Conservation (phyloP, 2,797 vertebrate genomes). For the Paguma larvata region DNA sequence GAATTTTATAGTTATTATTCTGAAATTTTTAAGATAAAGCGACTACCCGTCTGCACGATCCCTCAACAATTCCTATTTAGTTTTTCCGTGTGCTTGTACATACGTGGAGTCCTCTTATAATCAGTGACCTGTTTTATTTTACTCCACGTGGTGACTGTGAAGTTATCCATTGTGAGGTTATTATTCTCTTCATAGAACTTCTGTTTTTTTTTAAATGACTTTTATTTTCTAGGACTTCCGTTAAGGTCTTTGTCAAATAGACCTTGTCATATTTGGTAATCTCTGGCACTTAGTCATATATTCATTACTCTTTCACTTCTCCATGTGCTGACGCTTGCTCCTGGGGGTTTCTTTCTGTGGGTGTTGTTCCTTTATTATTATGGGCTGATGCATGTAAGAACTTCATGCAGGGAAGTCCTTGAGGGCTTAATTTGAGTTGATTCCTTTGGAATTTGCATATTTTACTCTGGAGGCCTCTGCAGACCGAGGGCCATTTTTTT, state of each 20-base stretch:
- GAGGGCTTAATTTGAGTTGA: not conserved
- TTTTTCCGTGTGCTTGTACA: slow-evolving; percentile 17
- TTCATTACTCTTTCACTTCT: not conserved
- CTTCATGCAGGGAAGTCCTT: not conserved
- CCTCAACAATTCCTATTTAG: not conserved
- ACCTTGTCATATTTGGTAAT: not conserved
- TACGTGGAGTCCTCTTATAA: not conserved
- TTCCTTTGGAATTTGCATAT: not conserved
- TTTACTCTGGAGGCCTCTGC: not conserved
- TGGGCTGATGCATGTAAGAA: not conserved
- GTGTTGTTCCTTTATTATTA: not conserved
- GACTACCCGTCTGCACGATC: not conserved
- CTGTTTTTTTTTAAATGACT: not conserved
- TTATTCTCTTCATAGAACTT: not conserved
- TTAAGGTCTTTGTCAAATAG: not conserved
- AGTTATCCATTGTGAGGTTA: slow-evolving; percentile 4
- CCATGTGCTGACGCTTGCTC: not conserved
- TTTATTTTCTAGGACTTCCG: slow-evolving; percentile 35
- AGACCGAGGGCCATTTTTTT: not conserved
- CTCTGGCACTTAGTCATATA: not conserved
- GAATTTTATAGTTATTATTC: not conserved
- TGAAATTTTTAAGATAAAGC: slow-evolving; percentile 2
- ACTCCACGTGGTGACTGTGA: not conserved
- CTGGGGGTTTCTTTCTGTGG: not conserved
- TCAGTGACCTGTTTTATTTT: not conserved